Evolutionary conservation across 2,888 invertebrate genomes (phyloP).

Genomic region (Tridacna gigas): DNA sequence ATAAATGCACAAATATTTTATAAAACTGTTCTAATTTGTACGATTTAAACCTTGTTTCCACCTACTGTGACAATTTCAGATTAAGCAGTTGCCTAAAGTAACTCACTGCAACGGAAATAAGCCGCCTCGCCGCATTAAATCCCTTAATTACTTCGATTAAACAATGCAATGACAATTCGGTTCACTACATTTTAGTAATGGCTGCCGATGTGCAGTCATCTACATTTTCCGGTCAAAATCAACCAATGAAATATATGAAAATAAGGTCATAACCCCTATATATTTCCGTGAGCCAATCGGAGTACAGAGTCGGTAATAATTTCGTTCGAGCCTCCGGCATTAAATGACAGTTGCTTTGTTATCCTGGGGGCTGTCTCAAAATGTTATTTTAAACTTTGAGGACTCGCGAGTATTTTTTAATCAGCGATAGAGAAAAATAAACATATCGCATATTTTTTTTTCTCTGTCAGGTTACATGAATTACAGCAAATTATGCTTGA

Average conservation of each 20-base stretch:
- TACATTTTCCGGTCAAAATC: conserved; percentile 65
- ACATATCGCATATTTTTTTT: no score
- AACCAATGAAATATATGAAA: conserved; percentile 49
- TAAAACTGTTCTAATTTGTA: not conserved
- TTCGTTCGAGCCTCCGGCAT: conserved; percentile 48
- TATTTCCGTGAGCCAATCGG: conserved; percentile 53
- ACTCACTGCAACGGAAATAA: not conserved
- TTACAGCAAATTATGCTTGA: no score
- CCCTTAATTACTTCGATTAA: conserved; percentile 20
- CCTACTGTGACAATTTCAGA: not conserved
- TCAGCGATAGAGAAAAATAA: no score
- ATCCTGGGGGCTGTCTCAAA: conserved; percentile 49
- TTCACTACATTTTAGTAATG: conserved; percentile 64
- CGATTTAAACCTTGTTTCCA: not conserved
- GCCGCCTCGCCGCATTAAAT: conserved; percentile 1
- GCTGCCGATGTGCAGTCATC: conserved; percentile 66
- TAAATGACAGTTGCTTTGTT: conserved; percentile 63
- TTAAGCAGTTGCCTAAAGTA: not conserved
- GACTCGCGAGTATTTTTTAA: no score
- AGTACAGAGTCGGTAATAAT: conserved; percentile 43
- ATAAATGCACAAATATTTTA: conserved; percentile 16
- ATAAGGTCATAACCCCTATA: conserved; percentile 39
- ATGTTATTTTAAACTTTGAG: not conserved
- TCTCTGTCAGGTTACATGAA: no score
- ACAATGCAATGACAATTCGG: conserved; percentile 60